A percentile compares a stretch with the other conserved stretches of the same genome.
Evolutionary conservation across 2,797 vertebrate genomes (phyloP).

Genomic region (Gallinago nigripennis): DNA sequence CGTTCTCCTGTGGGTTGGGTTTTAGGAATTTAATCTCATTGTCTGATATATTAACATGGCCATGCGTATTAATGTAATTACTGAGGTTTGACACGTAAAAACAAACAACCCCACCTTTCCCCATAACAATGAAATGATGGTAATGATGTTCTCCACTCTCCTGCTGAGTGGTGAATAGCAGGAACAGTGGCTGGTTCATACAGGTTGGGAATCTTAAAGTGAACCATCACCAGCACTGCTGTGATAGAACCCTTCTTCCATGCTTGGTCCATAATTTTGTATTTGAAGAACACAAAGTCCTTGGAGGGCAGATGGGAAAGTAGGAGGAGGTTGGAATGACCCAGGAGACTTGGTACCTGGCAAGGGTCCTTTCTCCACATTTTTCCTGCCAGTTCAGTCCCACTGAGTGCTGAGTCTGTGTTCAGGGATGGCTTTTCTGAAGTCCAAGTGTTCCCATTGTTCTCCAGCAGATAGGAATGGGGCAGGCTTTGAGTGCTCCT

Average conservation of each 20-base stretch:
- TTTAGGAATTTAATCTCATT: neutral
- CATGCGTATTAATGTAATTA: neutral
- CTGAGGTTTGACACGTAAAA: neutral
- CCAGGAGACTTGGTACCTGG: neutral
- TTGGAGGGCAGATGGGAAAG: neutral
- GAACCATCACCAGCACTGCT: accelerated
- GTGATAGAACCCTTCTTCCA: neutral
- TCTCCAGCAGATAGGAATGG: neutral
- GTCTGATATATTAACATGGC: neutral
- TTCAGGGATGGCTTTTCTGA: neutral
- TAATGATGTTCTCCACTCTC: neutral
- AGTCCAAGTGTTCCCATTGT: neutral
- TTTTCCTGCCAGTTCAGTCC: neutral
- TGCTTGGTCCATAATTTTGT: neutral
- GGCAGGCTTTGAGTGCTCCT: neutral
- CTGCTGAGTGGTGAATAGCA: neutral
- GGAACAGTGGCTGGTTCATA: neutral
- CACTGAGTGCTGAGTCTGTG: neutral
- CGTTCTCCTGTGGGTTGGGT: neutral
- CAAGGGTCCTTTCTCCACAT: neutral
- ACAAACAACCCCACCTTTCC: accelerated
- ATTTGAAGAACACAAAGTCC: neutral
- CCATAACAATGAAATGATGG: accelerated
- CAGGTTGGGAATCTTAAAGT: neutral
- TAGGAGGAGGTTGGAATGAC: neutral